Evolutionary conservation across 2,888 invertebrate species (phyloP), one percentile per base, ranked within the genome.

Genomic region (Lithophane semibrunnea): DNA sequence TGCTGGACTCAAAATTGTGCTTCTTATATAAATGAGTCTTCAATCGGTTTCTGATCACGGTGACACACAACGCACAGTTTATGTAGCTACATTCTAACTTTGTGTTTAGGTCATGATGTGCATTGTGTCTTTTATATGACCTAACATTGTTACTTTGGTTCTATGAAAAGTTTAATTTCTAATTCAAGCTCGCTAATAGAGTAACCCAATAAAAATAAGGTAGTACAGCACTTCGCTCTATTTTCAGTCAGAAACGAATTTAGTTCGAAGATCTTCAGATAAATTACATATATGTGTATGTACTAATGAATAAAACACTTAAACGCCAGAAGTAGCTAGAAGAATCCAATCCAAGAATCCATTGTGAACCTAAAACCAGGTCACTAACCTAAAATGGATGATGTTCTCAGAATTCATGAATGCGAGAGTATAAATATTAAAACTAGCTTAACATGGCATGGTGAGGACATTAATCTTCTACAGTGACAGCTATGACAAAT

Each of bases 401-500:
- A 77, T 58, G 72, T 71, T 73, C 73, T 80, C 86, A 73, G 61
- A 65, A 85, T 81, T 81, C 82, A 85, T 87, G 87, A 85, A 82
- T 82, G 60, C 72, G 61, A 64, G 84, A 86, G 54, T 77, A 86
- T 87, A 86, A 80, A 83, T 85, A 85, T 85, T 80, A 80, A 83
- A 88, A 88, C 83, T 88, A 87, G 80, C 76, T 77, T 70, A 68
- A 69, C 73, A 64, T 60, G 61, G 73, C 69, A 42, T 58, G 54
- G 69, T 49, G 42, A 75, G 54, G 56, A 63, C 86, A 88, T 88
- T 88, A 84, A 88, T 88, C 87, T 88, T 76, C 42, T 4, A 7
- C 66, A 79, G 75, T 80, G 87, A 87, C 87, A 78, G 84, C 75
- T 67, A 79, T 87, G 87, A 88, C 87, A 88, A 88, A 88, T 88